Conservation (phyloP, 2,888 invertebrate species). For the Sabatieria punctata region DNA sequence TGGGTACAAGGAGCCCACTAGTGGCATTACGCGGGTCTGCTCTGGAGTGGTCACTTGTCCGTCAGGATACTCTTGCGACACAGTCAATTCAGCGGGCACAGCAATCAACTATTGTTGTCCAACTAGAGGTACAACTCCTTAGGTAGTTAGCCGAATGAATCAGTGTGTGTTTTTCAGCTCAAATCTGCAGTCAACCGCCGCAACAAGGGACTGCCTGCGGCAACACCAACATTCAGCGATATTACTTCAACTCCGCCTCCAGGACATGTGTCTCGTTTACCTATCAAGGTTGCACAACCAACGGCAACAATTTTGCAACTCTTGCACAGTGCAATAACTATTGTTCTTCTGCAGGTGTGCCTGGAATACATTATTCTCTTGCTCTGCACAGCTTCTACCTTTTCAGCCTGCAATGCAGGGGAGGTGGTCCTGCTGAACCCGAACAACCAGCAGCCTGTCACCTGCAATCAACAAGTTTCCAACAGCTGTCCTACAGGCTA, state of each 20-base stretch:
- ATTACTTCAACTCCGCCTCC: slow-evolving; percentile 17
- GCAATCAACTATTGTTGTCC: slow-evolving; percentile 23
- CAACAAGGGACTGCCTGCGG: slow-evolving; percentile 23
- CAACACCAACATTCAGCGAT: slow-evolving; percentile 18
- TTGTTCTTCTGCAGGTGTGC: slow-evolving; percentile 20
- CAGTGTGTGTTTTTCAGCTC: slow-evolving; percentile 15
- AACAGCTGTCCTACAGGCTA: slow-evolving; percentile 24
- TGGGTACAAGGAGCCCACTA: background rate
- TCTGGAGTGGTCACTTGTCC: slow-evolving; percentile 16
- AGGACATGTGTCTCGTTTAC: slow-evolving; percentile 11
- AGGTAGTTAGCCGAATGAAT: no score
- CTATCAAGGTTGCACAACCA: slow-evolving; percentile 22
- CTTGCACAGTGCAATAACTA: slow-evolving; percentile 22
- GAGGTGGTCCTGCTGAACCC: slow-evolving; percentile 15
- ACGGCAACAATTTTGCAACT: slow-evolving; percentile 21
- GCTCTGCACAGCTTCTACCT: slow-evolving; percentile 2
- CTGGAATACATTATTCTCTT: background rate
- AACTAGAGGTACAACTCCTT: slow-evolving; percentile 15
- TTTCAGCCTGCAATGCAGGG: slow-evolving; percentile 20
- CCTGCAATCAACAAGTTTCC: slow-evolving; percentile 16
- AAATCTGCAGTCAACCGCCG: slow-evolving; percentile 24
- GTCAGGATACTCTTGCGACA: slow-evolving; percentile 20
- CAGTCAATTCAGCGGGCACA: slow-evolving; percentile 17
- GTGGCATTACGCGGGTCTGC: slow-evolving; percentile 9
- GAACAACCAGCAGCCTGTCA: slow-evolving; percentile 9